Conservation (phyloP, 2,888 invertebrate genomes). For the Tillus elongatus region DNA sequence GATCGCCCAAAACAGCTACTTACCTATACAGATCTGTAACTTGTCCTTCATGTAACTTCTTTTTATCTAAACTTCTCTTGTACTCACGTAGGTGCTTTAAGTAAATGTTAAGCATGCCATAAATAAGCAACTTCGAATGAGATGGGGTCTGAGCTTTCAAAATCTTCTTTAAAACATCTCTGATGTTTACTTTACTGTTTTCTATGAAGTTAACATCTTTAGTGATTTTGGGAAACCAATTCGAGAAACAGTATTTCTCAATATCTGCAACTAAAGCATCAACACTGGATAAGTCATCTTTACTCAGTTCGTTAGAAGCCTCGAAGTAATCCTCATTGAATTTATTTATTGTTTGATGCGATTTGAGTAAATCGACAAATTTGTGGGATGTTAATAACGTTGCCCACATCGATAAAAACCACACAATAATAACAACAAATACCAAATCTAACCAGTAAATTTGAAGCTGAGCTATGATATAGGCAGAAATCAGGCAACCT, state of each 20-base stretch:
- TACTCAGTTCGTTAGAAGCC: not conserved
- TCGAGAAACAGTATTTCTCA: not conserved
- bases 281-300: not conserved
- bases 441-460: no score
- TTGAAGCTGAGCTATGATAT: no score
- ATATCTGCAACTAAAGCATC: not conserved
- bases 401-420: conserved; percentile 1
- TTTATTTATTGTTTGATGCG: not conserved
- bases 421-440: not conserved
- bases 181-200: not conserved
- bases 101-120: not conserved
- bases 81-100: not conserved
- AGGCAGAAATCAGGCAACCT: no score
- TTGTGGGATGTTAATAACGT: not conserved
- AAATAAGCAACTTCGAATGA: not conserved
- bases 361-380: not conserved
- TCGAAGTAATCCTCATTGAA: not conserved
- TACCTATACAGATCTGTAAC: not conserved
- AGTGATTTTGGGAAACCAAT: not conserved
- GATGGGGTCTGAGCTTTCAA: not conserved
- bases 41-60: not conserved
- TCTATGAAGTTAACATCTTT: not conserved
- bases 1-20: no score
- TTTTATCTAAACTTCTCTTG: not conserved
- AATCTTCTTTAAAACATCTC: not conserved